Evolutionary conservation across 2,888 invertebrate species (phyloP), one percentile per base, ranked within the genome.

Genomic region (Heteromyza rotundicornis): DNA sequence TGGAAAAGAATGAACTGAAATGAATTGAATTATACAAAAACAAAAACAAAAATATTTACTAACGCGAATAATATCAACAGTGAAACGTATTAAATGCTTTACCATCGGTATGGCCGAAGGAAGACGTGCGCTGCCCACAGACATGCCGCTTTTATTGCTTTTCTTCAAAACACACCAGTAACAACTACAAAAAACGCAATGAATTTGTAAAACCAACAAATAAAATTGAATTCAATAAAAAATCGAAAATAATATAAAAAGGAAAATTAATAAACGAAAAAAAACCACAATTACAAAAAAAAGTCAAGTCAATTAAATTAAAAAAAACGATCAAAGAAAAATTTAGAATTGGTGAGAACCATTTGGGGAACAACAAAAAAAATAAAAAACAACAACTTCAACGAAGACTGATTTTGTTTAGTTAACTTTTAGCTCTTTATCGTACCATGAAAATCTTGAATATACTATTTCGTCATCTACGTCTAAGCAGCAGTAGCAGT

Each of bases 221-320:
- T 40, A 40, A n/a, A 64, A 66, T 62, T 63, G 58, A 64, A 67
- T 67, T 67, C 67, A 66, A 67, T 52, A 52, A 40, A 55, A 40
- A 17, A 35, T 24, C 2, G 1, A 54, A 3, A 14, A 12, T 47
- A 47, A 40, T 12, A 14, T n/a, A 3, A 40, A n/a, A 8, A 7
- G 14, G 16, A 7, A 70, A 70, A 72, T 62, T 58, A 56, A 65
- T 68, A 63, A 69, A 67, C 22, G 56, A 62, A 60, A 35, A 35
- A 36, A 52, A 3, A 49, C 49, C 23, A 32, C 27, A 57, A n/a
- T 24, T 24, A 47, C 32, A 51, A 52, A 10, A 32, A 32, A 54
- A 59, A 22, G 32, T 44, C 12, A n/a, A 50, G 35, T 7, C 2
- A 23, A 10, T 16, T 20, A 50, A 24, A 19, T 1, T 24, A 44